A percentile compares a stretch with the other conserved stretches of the same genome.
Evolutionary conservation across 2,797 vertebrate species (phyloP).

Genomic region (Danionella dracula): DNA sequence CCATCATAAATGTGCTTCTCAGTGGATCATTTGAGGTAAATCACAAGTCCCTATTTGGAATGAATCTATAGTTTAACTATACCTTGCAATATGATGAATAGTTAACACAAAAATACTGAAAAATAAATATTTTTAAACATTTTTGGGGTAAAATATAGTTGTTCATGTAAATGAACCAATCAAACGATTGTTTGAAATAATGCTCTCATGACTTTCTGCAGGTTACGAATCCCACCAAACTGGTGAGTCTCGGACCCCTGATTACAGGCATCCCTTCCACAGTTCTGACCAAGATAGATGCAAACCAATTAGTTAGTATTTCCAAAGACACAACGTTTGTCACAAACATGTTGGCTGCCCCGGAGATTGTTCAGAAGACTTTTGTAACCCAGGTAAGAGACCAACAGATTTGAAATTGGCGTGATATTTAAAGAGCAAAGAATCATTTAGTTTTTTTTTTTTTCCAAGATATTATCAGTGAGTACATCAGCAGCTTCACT

Average conservation of each 20-base stretch:
- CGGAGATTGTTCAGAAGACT: constrained; percentile 33
- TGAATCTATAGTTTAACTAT: too few species aligned
- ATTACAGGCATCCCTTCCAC: constrained; percentile 31
- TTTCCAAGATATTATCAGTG: constrained; percentile 27
- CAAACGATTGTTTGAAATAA: too few species aligned
- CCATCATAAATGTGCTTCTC: constrained; percentile 13
- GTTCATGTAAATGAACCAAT: too few species aligned
- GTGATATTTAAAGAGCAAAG: neutral
- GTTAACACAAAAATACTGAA: too few species aligned
- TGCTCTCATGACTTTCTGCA: constrained; percentile 28
- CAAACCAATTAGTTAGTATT: neutral
- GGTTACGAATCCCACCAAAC: neutral
- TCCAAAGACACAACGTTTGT: constrained; percentile 1
- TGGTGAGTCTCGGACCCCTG: constrained; percentile 35
- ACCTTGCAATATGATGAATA: too few species aligned
- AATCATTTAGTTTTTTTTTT: neutral
- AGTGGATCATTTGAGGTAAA: constrained; percentile 8
- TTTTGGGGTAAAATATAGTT: too few species aligned
- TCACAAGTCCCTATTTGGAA: too few species aligned
- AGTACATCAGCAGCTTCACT: neutral
- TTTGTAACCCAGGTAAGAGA: constrained; percentile 38
- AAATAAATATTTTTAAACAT: too few species aligned
- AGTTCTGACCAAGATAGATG: neutral
- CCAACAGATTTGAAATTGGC: neutral
- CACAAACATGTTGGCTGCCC: constrained; percentile 15